These are phyloP conservation scores for Agonopterix arenella DNA, from an alignment of 2,888 invertebrate species.

Conservation along the genomic window DNA sequence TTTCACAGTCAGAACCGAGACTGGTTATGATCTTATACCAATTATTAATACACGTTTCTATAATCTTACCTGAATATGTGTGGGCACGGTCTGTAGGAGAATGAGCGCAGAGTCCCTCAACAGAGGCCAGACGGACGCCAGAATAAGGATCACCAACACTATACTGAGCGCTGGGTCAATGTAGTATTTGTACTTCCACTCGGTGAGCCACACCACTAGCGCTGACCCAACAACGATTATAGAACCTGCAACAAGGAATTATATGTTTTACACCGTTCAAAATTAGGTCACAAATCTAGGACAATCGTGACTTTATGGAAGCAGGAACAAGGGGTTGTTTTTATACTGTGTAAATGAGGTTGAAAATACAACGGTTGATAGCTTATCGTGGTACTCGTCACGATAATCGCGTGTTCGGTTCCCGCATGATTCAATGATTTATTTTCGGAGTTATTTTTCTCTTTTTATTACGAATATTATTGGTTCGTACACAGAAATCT, in stretches of 20 bases:
- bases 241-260: conserved; percentile 82
- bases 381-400: too few relatives aligned
- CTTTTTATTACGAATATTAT: too few relatives aligned
- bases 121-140: conserved; percentile 94
- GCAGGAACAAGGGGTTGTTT: not conserved
- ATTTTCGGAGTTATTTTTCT: too few relatives aligned
- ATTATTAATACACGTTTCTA: too few relatives aligned
- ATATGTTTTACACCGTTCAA: not conserved
- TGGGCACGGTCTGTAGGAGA: conserved; percentile 97
- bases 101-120: conserved; percentile 96
- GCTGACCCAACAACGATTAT: conserved; percentile 94
- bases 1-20: too few relatives aligned
- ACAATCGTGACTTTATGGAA: not conserved
- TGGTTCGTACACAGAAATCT: too few relatives aligned
- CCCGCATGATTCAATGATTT: too few relatives aligned
- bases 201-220: conserved; percentile 84
- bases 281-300: too few relatives aligned
- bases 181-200: conserved; percentile 89
- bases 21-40: too few relatives aligned
- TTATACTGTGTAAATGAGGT: not conserved
- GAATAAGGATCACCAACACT: conserved; percentile 89
- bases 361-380: not conserved
- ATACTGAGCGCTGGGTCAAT: conserved; percentile 97
- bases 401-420: too few relatives aligned
- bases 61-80: conserved; percentile 87